phyloP scores from a whole-genome alignment of 2,113 vertebrate genomes.

The Monarcha castaneiventris region DNA sequence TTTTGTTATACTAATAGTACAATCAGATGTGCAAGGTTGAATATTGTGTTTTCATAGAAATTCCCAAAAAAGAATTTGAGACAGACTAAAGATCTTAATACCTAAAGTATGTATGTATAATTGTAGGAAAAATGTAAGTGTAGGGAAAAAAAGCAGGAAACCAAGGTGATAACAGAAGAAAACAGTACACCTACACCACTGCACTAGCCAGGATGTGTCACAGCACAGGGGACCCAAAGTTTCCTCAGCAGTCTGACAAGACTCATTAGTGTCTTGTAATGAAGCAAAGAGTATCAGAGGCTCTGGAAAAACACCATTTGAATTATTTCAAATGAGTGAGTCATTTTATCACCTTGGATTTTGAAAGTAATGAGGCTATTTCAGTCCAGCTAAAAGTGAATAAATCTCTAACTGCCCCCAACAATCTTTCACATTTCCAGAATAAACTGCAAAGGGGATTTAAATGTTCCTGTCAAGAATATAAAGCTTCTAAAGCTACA shows the following conservation, averaged over 20 bases:
- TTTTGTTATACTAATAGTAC: not conserved
- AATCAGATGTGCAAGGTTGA: not conserved
- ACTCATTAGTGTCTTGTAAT: not conserved
- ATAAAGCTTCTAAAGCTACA: not conserved
- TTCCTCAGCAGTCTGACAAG: not conserved
- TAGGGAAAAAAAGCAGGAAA: not conserved
- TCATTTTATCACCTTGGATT: not conserved
- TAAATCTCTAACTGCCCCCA: not conserved
- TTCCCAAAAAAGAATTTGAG: not conserved
- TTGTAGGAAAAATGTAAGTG: not conserved
- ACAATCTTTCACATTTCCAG: not conserved
- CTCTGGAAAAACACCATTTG: not conserved
- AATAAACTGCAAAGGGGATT: not conserved
- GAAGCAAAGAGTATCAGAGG: not conserved
- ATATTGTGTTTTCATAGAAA: not conserved
- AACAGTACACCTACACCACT: not conserved
- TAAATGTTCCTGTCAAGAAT: not conserved
- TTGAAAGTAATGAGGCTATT: constrained; percentile 43
- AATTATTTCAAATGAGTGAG: constrained; percentile 20
- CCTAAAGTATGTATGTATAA: not conserved
- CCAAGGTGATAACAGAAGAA: not conserved
- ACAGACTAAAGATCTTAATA: not conserved
- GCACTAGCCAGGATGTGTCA: not conserved
- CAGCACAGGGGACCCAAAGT: fast-evolving
- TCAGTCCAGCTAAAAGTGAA: not conserved